These are phyloP conservation scores for Prolemur simus DNA, from an alignment of 2,113 vertebrate genomes.

Conservation along the genomic window DNA sequence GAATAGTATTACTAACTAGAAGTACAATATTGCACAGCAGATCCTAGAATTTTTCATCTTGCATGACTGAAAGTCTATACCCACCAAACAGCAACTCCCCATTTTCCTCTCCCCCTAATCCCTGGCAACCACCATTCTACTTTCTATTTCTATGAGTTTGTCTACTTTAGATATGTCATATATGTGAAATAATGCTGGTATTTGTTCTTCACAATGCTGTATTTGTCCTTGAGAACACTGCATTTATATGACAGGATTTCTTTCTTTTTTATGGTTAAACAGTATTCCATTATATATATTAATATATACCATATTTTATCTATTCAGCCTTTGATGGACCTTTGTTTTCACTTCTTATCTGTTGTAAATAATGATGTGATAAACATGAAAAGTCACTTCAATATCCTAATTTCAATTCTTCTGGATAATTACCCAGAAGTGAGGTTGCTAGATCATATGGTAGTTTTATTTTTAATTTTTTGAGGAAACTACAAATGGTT, in stretches of 20 bases:
- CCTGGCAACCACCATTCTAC: neutral
- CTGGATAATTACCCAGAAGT: neutral
- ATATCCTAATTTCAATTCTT: neutral
- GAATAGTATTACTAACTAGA: neutral
- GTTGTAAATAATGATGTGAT: neutral
- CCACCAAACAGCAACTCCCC: neutral
- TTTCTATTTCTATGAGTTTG: neutral
- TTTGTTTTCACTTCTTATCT: neutral
- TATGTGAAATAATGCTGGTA: neutral
- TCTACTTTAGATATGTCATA: neutral
- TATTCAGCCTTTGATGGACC: neutral
- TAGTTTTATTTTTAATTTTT: neutral
- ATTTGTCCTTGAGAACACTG: neutral
- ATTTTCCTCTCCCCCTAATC: fast-evolving
- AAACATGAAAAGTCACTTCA: neutral
- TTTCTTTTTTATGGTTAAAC: neutral
- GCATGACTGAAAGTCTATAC: neutral
- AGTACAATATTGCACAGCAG: neutral
- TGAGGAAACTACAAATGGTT: neutral
- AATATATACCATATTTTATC: neutral
- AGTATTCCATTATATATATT: neutral
- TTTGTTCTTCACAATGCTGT: no score
- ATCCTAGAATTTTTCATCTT: neutral
- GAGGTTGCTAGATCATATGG: neutral
- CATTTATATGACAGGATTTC: neutral